Conservation (phyloP, 2,888 invertebrate species). For the Monopis laevigella region DNA sequence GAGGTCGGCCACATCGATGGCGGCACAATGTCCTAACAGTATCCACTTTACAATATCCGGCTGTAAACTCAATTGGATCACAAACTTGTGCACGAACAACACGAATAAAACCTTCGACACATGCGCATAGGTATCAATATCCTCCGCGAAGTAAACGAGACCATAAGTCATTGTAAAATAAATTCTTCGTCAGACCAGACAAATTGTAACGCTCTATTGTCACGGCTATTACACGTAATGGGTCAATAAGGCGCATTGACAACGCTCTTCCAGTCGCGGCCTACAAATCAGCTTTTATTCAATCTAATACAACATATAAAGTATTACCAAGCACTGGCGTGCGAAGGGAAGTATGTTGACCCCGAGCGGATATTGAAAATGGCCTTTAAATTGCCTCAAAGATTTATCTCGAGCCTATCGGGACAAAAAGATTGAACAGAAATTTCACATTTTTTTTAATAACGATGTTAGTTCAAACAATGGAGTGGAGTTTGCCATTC, state of each 20-base stretch:
- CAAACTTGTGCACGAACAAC: conserved; percentile 22
- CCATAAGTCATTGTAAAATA: too few species aligned
- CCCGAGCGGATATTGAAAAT: conserved; percentile 57
- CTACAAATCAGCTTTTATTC: conserved; percentile 51
- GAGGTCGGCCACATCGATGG: conserved; percentile 38
- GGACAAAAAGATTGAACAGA: too few species aligned
- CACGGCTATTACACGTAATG: conserved; percentile 56
- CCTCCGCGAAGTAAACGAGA: too few species aligned
- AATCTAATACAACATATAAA: conserved; percentile 36
- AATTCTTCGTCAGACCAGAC: conserved; percentile 29
- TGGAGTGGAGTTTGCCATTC: conserved; percentile 31
- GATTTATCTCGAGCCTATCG: conserved; percentile 45
- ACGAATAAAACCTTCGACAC: conserved; percentile 32
- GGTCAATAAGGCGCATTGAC: conserved; percentile 59
- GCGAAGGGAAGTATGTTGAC: conserved; percentile 50
- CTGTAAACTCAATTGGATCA: conserved; percentile 56
- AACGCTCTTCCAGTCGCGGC: conserved; percentile 42
- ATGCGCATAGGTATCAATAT: not conserved
- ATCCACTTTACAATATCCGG: conserved; percentile 62
- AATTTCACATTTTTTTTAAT: too few species aligned
- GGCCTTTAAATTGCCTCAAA: conserved; percentile 47
- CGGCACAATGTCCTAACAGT: conserved; percentile 16
- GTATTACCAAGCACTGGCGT: conserved; percentile 34
- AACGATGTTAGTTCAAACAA: too few species aligned
- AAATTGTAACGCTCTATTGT: conserved; percentile 63